Conservation (phyloP, 2,888 invertebrate genomes). For the Limnephilus auricula region DNA sequence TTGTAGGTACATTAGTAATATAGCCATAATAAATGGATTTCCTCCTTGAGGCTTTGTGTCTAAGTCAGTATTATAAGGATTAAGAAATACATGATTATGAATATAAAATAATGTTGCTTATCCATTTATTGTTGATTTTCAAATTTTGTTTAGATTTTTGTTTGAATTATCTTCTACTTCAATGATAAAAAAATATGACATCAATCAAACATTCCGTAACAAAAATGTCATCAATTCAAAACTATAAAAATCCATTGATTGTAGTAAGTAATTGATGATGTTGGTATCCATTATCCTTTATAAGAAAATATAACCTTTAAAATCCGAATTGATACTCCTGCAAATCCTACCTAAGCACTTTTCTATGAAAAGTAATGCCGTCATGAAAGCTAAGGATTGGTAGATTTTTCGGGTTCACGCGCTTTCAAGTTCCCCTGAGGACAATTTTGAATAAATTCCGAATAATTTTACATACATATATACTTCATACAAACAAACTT, state of each 20-base stretch:
- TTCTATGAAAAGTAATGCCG: not conserved
- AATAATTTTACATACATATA: not conserved
- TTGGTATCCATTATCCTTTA: not conserved
- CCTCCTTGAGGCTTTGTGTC: too few species aligned
- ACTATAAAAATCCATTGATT: not conserved
- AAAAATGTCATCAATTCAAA: not conserved
- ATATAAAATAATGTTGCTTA: too few species aligned
- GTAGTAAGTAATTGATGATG: not conserved
- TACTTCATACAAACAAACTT: not conserved
- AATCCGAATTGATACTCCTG: not conserved
- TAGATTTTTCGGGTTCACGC: not conserved
- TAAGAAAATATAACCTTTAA: not conserved
- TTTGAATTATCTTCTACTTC: too few species aligned
- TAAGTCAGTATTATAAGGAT: too few species aligned
- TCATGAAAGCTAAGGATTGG: not conserved
- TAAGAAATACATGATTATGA: too few species aligned
- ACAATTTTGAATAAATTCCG: slow-evolving; percentile 1
- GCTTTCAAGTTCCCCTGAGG: not conserved
- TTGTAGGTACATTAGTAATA: too few species aligned
- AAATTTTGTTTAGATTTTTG: too few species aligned
- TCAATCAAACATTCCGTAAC: too few species aligned
- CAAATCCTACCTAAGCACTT: not conserved
- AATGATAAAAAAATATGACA: too few species aligned
- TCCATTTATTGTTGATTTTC: too few species aligned
- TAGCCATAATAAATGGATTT: too few species aligned